Evolutionary conservation across 2,113 vertebrate genomes (phyloP), one percentile per base, ranked within the genome.

Genomic region (Daphoenositta chrysoptera): DNA sequence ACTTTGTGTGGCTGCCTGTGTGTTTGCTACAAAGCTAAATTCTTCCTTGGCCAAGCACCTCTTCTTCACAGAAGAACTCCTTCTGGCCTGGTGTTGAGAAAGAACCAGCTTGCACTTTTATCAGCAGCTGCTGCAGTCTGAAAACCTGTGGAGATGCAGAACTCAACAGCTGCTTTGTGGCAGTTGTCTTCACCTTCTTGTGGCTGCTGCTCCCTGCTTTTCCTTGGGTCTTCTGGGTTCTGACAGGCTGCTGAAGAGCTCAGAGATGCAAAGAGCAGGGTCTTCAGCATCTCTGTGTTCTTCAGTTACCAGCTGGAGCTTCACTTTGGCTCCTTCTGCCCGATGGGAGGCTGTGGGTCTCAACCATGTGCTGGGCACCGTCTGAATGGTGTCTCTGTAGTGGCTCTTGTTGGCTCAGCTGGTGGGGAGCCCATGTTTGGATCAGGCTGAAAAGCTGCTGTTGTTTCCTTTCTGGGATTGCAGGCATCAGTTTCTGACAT

Each of bases 1-100:
- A 33, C 13, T 64, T 54, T n/a, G 10, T 0, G 0, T 65, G 15
- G 6, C 5, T 79, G 19, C 58, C 10, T 40, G 4, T 73, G 20
- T 37, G 14, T 54, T 87, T 33, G 9, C 6, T 65, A 24, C 50
- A 63, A 79, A 76, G 10, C 5, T 30, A 30, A 42, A 35, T 68
- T 87, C 31, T 56, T 60, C 26, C 24, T 24, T 77, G 31, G 33
- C 31, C 56, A 78, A 39, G 26, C 13, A 77, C 14, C 13, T 69
- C 47, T 60, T 80, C 31, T 53, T 85, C 51, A 65, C 42, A n/a
- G 30, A 77, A 53, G 3, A 19, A 51, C 60, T 91, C 60, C 39
- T 47, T 37, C 31, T 33, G 47, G 20, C 27, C 42, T 7, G 2
- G 2, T 53, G 51, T n/a, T 78, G 64, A 79, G 33, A 76, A 93